phyloP scores from a whole-genome alignment of 2,797 vertebrate genomes.

The Smutsia gigantea region DNA sequence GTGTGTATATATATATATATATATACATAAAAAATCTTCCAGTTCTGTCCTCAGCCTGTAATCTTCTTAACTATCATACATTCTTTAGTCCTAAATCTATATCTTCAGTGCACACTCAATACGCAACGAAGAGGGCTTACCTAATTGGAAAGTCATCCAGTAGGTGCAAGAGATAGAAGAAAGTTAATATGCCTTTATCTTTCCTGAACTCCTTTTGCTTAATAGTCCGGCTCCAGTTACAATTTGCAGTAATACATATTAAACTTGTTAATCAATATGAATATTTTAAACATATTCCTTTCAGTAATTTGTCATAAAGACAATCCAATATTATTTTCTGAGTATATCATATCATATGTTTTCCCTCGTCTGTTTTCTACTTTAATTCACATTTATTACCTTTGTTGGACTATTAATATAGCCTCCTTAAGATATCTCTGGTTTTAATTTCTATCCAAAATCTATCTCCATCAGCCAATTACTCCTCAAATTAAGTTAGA shows the following conservation, averaged over 20 bases:
- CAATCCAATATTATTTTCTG: background rate
- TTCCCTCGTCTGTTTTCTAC: background rate
- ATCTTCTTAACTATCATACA: background rate
- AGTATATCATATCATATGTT: background rate
- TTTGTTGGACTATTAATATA: background rate
- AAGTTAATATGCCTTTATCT: background rate
- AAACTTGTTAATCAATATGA: background rate
- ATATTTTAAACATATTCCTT: background rate
- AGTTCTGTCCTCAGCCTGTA: background rate
- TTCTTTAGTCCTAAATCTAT: background rate
- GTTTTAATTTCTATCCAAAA: background rate
- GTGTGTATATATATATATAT: background rate
- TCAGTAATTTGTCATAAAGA: background rate
- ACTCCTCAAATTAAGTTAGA: background rate
- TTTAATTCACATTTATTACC: background rate
- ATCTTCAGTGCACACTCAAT: background rate
- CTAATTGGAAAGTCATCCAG: background rate
- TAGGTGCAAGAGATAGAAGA: background rate
- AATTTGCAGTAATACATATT: background rate
- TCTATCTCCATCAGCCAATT: background rate
- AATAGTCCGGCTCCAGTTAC: background rate
- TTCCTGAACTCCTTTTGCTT: background rate
- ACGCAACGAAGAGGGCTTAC: background rate
- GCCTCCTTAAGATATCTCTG: background rate
- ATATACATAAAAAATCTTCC: background rate